Evolutionary conservation across 2,113 vertebrate species (phyloP).

Genomic region (Lethenteron reissneri): DNA sequence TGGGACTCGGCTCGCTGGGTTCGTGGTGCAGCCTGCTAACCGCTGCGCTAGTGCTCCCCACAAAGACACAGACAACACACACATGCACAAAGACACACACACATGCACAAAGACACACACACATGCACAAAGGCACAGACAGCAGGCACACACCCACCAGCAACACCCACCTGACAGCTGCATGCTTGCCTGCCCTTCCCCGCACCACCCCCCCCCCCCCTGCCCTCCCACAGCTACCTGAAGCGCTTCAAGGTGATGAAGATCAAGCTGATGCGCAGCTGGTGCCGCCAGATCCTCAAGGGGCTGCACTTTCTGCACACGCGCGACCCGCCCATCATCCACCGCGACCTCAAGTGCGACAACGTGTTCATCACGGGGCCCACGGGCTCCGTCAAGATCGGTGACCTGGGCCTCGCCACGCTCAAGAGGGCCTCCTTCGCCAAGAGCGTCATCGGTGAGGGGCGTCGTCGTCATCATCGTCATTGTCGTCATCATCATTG

Average conservation of each 20-base stretch:
- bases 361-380: conserved; percentile 97
- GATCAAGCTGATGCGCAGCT: conserved; percentile 68
- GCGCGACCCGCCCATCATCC: conserved; percentile 75
- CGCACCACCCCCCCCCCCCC: neutral
- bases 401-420: conserved; percentile 76
- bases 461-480: too few relatives aligned
- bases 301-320: conserved; percentile 92
- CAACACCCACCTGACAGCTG: too few relatives aligned
- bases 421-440: conserved; percentile 93
- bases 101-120: too few relatives aligned
- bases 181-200: neutral
- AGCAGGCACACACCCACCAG: too few relatives aligned
- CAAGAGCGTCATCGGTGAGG: conserved; percentile 81
- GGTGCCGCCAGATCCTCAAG: conserved; percentile 78
- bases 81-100: too few relatives aligned
- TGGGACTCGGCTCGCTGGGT: too few relatives aligned
- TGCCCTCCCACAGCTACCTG: conserved; percentile 36
- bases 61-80: too few relatives aligned
- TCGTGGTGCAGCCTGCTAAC: too few relatives aligned
- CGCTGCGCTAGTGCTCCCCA: too few relatives aligned
- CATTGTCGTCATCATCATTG: too few relatives aligned
- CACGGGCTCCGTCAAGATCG: conserved; percentile 82
- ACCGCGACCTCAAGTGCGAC: conserved; percentile 90
- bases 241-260: conserved; percentile 97
- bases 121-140: too few relatives aligned